These are phyloP conservation scores for Sminthurides bifidus DNA, from an alignment of 1,140 invertebrate species.

Conservation along the genomic window DNA sequence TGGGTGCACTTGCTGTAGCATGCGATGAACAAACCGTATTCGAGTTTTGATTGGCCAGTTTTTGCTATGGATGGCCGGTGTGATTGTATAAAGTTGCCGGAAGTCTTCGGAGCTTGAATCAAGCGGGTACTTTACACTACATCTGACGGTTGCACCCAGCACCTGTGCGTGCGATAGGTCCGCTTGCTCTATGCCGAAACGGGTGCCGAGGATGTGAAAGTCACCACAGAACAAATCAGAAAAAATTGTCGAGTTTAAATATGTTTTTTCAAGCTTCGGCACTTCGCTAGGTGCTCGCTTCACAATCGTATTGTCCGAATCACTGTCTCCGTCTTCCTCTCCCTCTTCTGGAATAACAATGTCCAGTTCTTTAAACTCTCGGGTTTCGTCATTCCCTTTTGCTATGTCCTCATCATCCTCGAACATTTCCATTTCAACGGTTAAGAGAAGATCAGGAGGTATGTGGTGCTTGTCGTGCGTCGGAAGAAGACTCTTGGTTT, in stretches of 20 bases:
- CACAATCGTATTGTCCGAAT: constrained; percentile 29
- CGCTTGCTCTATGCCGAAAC: neutral
- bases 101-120: neutral
- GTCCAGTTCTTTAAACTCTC: no score
- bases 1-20: no score
- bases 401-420: constrained; percentile 36
- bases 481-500: constrained; percentile 8
- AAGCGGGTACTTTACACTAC: constrained; percentile 5
- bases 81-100: constrained; percentile 17
- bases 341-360: no score
- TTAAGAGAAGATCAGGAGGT: constrained; percentile 18
- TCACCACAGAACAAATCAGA: constrained; percentile 20
- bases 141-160: constrained; percentile 23
- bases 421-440: constrained; percentile 19
- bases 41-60: constrained; percentile 10
- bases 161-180: constrained; percentile 7
- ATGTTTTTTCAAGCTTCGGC: no score
- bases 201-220: constrained; percentile 14
- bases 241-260: constrained; percentile 48
- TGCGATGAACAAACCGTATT: neutral
- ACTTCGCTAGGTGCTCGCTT: no score
- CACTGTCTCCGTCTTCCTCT: constrained; percentile 35
- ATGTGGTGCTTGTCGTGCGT: constrained; percentile 12
- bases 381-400: no score
- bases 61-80: constrained; percentile 18